Evolutionary conservation across 2,797 vertebrate species (phyloP).

Genomic region (Stomatorhinus walkeri): DNA sequence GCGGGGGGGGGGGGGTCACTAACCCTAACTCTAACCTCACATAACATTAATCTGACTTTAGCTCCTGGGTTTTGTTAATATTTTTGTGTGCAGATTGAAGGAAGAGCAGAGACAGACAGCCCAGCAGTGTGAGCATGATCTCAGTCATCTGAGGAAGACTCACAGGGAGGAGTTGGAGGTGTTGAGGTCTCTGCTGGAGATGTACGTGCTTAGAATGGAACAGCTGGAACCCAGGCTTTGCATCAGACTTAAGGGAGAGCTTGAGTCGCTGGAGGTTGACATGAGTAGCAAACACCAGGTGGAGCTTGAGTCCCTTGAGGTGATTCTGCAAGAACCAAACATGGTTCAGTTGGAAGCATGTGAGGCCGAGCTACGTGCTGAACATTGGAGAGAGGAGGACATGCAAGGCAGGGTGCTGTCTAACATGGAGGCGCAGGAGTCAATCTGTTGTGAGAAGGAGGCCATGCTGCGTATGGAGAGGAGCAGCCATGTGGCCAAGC

Average conservation of each 20-base stretch:
- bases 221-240: slow-evolving; percentile 39
- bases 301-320: slow-evolving; percentile 38
- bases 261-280: slow-evolving; percentile 46
- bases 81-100: slow-evolving; percentile 59
- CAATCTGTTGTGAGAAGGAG: slow-evolving; percentile 62
- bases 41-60: neutral
- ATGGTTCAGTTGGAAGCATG: slow-evolving; percentile 55
- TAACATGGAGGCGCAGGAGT: slow-evolving; percentile 78
- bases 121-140: slow-evolving; percentile 55
- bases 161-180: slow-evolving; percentile 50
- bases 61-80: neutral
- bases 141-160: slow-evolving; percentile 57
- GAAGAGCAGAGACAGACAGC: slow-evolving; percentile 61
- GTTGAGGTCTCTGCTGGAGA: slow-evolving; percentile 46
- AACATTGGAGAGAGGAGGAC: slow-evolving; percentile 64
- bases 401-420: slow-evolving; percentile 71
- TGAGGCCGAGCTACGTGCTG: slow-evolving; percentile 54
- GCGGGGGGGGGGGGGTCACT: neutral
- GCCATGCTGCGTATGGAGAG: slow-evolving; percentile 41
- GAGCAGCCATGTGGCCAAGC: slow-evolving; percentile 35
- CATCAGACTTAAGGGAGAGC: slow-evolving; percentile 51
- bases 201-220: slow-evolving; percentile 48
- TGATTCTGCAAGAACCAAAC: slow-evolving; percentile 56
- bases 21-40: neutral
- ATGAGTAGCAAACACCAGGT: slow-evolving; percentile 35